Evolutionary conservation across 2,888 invertebrate genomes (phyloP), one percentile per base, ranked within the genome.

Genomic region (Philhelius pedissequus): DNA sequence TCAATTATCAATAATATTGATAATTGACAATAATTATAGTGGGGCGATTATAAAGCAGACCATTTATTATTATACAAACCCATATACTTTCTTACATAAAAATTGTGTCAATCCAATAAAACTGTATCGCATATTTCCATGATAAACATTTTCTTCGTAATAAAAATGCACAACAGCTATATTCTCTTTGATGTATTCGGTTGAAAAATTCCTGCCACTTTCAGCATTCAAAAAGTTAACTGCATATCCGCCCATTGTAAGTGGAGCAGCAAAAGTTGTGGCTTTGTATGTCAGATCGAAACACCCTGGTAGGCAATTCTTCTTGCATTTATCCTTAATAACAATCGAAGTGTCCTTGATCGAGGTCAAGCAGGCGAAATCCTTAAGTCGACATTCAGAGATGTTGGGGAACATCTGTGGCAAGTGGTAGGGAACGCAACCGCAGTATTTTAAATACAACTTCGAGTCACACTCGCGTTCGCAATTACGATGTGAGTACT

Each of bases 71-170:
- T n/a, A n/a, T n/a, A n/a, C n/a, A n/a, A n/a, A n/a, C n/a, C n/a
- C n/a, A n/a, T n/a, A n/a, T n/a, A n/a, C 8, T 11, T 18, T 15
- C 95, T 94, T 92, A 96, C 96, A 96, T 54, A 96, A 90, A 90
- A 96, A 96, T 91, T 96, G 96, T 0, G 96, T 96, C 22, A 96
- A 94, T 48, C 96, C 96, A 88, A 96, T 96, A 70, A 64, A 64
- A 32, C 64, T 64, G n/a, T 96, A 93, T 89, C 96, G 95, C 77
- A 95, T 95, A 48, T 64, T 64, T 30, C 64, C 64, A 22, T 64
- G 64, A 32, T 64, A 64, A 11, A 64, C 64, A 64, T 64, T 64
- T 8, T 64, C 64, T 15, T 94, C 93, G 88, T 95, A 96, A 89
- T 93, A 96, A 86, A 96, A 93, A 89, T 96, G 95, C 38, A 95